Base-by-base conservation (phyloP, 2,888 invertebrate species). In the Tetramorium bicarinatum region DNA sequence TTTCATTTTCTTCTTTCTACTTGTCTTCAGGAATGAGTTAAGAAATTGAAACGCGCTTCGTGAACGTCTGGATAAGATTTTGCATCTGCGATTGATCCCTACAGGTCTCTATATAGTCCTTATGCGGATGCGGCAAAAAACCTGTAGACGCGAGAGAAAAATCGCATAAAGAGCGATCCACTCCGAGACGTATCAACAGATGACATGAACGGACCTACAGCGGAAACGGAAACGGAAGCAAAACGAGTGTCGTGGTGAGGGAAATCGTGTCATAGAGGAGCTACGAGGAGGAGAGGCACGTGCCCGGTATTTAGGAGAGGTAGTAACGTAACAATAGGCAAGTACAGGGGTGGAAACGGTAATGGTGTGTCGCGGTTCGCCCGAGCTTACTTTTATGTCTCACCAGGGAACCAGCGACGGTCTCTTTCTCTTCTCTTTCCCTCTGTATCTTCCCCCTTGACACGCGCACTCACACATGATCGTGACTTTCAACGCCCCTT, bases 381-480 rank as follows among this genome's bases (percentile, higher is more conserved):
- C 90, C 88, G 90, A 89, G 93, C 92, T 93, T 92, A 92, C 92
- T 92, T 93, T 93, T 93, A 93, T 91, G 91, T 92, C 89, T 87
- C 89, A 82, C 86, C 88, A 86, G 87, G 88, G 87, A 89, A 88
- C 88, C 88, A 87, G 88, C 86, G 87, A 34, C 87, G 86, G 75
- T 75, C 85, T 83, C 75, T 87, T 86, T 86, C 75, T 67, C 62
- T 75, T 66, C 34, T 66, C 77, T 29, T 69, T 38, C 74, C 34
- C 69, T 81, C 54, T 84, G 64, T 83, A 38, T 66, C 69, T 56
- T 54, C 25, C 64, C 67, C 41, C 56, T 41, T 83, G 44, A 44
- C 81, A 34, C 81, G 62, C 77, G 76, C 62, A 64, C 41, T 71
- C 71, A 80, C 71, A 80, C 71, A 71, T 59, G 79, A 71, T 80